Percentiles rank a stretch among this genome's conserved stretches.
Conservation (phyloP, 1,140 invertebrate species). For the Cherax quadricarinatus region DNA sequence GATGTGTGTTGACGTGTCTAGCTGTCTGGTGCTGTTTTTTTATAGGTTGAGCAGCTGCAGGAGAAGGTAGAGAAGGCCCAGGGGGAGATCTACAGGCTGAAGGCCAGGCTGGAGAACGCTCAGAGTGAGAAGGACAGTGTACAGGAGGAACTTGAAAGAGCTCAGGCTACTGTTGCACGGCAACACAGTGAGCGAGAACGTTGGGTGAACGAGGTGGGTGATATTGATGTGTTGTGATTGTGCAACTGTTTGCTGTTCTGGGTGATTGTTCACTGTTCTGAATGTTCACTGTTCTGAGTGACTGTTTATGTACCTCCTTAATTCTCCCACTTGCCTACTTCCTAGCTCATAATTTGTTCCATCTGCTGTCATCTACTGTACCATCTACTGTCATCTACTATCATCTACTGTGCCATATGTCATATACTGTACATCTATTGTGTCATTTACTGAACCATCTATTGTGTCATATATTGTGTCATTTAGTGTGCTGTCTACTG, state of each 20-base stretch:
- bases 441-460: no score
- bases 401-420: no score
- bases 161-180: constrained; percentile 78
- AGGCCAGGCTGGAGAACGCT: constrained; percentile 95
- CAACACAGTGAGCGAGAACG: constrained; percentile 92
- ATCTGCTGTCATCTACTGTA: no score
- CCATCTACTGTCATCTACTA: no score
- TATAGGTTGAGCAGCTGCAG: constrained; percentile 85
- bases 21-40: neutral
- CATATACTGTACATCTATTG: no score
- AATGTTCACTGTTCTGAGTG: neutral
- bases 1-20: neutral
- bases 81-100: constrained; percentile 94
- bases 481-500: no score
- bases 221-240: no score
- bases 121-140: constrained; percentile 94
- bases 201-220: constrained; percentile 83
- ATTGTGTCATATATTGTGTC: no score
- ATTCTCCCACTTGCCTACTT: no score
- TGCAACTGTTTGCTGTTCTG: neutral
- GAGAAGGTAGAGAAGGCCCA: constrained; percentile 95
- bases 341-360: no score
- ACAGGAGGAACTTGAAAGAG: constrained; percentile 88
- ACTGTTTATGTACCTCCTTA: no score
- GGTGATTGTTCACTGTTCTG: neutral